Evolutionary conservation across 2,888 invertebrate genomes (phyloP), one percentile per base, ranked within the genome.

Genomic region (Hirtodrosophila histrioides): DNA sequence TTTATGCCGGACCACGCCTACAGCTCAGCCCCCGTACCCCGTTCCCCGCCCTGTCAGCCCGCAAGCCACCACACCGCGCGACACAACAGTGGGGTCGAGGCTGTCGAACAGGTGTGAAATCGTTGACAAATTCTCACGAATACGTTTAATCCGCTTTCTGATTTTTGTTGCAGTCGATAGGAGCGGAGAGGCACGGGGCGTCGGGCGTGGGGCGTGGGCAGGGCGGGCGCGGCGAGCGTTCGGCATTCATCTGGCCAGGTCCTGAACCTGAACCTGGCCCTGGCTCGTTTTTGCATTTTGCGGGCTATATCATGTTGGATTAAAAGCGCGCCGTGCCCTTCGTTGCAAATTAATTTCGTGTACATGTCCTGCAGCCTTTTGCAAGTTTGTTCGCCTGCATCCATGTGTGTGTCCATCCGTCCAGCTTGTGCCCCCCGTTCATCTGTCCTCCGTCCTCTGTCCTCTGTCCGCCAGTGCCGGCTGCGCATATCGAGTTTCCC

Each of bases 41-140:
- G 8, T 24, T 3, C 29, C 9, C 56, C 10, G 37, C 27, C 11
- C 31, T 24, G 7, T 8, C 3, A 2, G n/a, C 11, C 0, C 6
- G n/a, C 11, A 17, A 17, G 17, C 17, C 17, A 17, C 17, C 17
- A 17, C 17, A 17, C 1, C 23, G 2, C 4, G 39, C 3, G 12
- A 11, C 3, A 31, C 7, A 5, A 8, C n/a, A 1, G 12, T 0
- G 7, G n/a, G 23, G 3, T 0, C 9, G 8, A 8, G 37, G 23
- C 46, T 43, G 65, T 58, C 62, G 72, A 69, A 79, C 89, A 90
- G 90, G 90, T 90, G 90, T 88, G 85, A 82, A 85, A 87, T 86
- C 86, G 89, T 85, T 86, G 83, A 75, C 80, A 86, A 88, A 87
- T 90, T 90, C 91, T 88, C 90, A 91, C 91, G 90, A 84, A 80